Conservation (phyloP, 2,113 vertebrate species). For the Coracopsis vasa region DNA sequence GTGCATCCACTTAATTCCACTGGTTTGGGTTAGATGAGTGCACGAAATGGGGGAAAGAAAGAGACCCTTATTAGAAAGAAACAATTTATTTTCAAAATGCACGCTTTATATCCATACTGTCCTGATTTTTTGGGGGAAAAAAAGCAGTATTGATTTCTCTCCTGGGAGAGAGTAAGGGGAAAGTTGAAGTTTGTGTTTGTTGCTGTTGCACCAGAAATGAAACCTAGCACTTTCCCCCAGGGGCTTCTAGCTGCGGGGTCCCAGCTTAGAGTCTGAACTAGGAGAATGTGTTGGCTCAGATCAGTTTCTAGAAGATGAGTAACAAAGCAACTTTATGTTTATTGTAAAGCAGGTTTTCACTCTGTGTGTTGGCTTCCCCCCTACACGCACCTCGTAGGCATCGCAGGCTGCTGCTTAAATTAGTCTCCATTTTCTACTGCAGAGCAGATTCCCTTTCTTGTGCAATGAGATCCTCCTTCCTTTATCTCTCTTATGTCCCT, state of each 20-base stretch:
- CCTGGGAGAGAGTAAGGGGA: background rate
- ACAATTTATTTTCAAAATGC: background rate
- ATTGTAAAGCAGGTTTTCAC: background rate
- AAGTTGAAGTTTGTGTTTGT: slow-evolving; percentile 26
- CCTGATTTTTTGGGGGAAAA: background rate
- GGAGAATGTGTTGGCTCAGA: slow-evolving; percentile 5
- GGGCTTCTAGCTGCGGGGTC: background rate
- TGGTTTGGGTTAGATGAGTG: slow-evolving; percentile 37
- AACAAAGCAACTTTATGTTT: background rate
- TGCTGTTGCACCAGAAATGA: slow-evolving; percentile 32
- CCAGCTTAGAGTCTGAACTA: background rate
- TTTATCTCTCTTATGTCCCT: background rate
- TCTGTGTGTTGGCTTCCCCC: background rate
- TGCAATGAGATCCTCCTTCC: background rate
- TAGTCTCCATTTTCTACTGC: background rate
- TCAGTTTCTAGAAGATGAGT: slow-evolving; percentile 13
- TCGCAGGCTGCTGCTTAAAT: slow-evolving; percentile 2
- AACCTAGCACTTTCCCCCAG: slow-evolving; percentile 36
- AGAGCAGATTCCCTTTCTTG: background rate
- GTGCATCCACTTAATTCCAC: slow-evolving; percentile 33
- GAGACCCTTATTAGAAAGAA: background rate
- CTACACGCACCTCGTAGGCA: background rate
- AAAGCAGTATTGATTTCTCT: background rate
- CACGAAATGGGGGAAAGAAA: background rate
- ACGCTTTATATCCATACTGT: background rate